A percentile compares a stretch with the other conserved stretches of the same genome.
Conservation (phyloP, 64 coral and sea anemone species). For the Montipora foliosa region DNA sequence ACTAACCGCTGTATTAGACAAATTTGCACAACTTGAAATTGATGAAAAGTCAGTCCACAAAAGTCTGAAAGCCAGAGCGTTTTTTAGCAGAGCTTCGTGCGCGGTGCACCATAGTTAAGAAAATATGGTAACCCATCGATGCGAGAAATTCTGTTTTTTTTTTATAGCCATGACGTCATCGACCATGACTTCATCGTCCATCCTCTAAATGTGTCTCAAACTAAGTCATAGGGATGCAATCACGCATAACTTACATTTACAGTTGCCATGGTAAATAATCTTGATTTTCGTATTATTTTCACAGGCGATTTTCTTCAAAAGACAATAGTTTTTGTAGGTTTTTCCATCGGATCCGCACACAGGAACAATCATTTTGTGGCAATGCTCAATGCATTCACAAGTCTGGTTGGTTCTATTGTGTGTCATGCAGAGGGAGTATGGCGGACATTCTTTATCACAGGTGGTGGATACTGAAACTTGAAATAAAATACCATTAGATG, state of each 20-base stretch:
- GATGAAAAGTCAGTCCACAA: no score
- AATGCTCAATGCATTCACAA: constrained; percentile 4
- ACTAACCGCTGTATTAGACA: no score
- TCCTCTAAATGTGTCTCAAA: no score
- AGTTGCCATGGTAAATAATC: neutral
- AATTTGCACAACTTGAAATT: no score
- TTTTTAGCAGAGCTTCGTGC: no score
- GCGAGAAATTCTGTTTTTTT: no score
- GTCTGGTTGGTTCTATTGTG: neutral
- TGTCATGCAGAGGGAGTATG: neutral
- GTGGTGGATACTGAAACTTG: neutral
- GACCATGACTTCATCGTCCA: no score
- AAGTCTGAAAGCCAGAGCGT: no score
- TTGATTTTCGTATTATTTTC: constrained; percentile 27
- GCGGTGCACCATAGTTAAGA: no score
- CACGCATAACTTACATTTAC: neutral
- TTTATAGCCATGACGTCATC: no score
- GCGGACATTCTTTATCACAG: neutral
- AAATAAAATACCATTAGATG: neutral
- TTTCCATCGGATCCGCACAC: constrained; percentile 56
- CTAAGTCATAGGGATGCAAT: no score
- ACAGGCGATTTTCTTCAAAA: constrained; percentile 37
- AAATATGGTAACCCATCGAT: no score
- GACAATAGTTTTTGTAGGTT: constrained; percentile 50
- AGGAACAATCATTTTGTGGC: neutral